Evolutionary conservation across 92 coral and sea anemone species (phyloP).

Genomic region (Pocillopora grandis): DNA sequence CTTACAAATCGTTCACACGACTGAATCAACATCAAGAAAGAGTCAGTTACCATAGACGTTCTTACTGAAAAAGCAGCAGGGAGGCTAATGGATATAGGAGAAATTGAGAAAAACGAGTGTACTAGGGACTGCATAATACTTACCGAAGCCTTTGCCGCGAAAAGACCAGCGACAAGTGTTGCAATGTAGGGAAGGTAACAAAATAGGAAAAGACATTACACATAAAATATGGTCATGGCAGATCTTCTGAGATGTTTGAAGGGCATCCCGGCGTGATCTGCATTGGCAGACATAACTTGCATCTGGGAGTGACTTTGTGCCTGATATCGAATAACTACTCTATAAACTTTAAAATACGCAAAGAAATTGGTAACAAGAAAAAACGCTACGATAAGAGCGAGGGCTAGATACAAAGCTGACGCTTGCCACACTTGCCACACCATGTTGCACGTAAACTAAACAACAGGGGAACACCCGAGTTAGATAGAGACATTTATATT

Average conservation of each 20-base stretch:
- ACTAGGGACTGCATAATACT: background rate
- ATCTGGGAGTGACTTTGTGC: constrained; percentile 5
- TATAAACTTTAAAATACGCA: background rate
- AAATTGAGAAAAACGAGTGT: constrained; percentile 8
- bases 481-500: no score
- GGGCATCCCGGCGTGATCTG: background rate
- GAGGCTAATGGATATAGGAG: no score
- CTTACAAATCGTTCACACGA: no score
- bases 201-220: background rate
- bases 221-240: background rate
- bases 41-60: no score
- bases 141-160: background rate
- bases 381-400: background rate
- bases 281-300: background rate
- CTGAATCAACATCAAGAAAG: no score
- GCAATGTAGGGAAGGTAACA: constrained; percentile 1
- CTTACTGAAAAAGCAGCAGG: no score
- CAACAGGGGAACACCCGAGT: no score
- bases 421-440: background rate
- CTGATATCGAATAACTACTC: background rate
- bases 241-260: background rate
- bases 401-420: background rate
- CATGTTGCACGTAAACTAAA: no score
- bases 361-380: background rate
- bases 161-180: background rate